A percentile compares a stretch with the other conserved stretches of the same genome.
phyloP scores from a whole-genome alignment of 2,797 vertebrate genomes.

The Clarias laeviceps region DNA sequence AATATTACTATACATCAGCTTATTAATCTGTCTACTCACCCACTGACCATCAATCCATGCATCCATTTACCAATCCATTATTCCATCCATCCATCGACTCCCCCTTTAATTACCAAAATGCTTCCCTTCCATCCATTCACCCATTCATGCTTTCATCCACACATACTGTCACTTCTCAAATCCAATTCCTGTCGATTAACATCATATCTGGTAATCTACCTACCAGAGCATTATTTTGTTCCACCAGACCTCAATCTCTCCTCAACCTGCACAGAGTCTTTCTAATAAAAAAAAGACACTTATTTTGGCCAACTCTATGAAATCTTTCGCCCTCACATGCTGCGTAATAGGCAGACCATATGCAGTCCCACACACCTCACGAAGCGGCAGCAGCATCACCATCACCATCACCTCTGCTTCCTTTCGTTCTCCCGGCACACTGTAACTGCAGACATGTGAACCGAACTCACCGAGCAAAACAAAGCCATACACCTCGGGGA shows the following conservation, averaged over 20 bases:
- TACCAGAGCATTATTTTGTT: not conserved
- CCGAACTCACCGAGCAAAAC: not conserved
- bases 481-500: not conserved
- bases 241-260: not conserved
- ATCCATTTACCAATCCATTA: not conserved
- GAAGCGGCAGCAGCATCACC: not conserved
- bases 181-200: not conserved
- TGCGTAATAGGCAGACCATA: conserved; percentile 43
- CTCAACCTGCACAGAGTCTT: not conserved
- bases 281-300: not conserved
- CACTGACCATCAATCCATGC: not conserved
- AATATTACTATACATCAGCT: not conserved
- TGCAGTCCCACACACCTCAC: conserved; percentile 13
- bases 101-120: no score
- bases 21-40: not conserved
- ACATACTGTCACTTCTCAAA: not conserved
- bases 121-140: not conserved
- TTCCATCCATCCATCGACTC: not conserved
- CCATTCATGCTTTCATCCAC: not conserved
- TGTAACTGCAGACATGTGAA: not conserved
- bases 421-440: not conserved
- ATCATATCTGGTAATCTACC: not conserved
- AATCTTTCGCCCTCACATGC: conserved; percentile 24
- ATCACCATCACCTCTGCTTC: not conserved
- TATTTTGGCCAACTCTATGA: conserved; percentile 26